These are phyloP conservation scores for Drosophila tanythrix DNA, from an alignment of 2,888 invertebrate genomes.

Conservation along the genomic window DNA sequence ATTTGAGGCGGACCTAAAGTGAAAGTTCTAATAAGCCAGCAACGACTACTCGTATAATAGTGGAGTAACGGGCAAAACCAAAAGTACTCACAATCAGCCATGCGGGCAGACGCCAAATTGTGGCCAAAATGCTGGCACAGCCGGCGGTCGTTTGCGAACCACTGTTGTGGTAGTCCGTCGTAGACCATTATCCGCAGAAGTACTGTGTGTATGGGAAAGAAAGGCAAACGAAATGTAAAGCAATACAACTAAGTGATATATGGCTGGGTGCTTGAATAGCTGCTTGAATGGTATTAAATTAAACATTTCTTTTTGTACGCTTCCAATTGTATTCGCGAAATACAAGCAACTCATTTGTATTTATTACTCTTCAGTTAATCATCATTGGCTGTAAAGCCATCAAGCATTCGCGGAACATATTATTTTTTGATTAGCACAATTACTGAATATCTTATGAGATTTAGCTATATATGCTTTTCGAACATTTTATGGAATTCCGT, in stretches of 20 bases:
- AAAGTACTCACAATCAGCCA: constrained; percentile 43
- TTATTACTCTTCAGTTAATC: constrained; percentile 10
- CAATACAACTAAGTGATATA: constrained; percentile 26
- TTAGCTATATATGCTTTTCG: constrained; percentile 11
- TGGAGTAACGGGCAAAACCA: constrained; percentile 15
- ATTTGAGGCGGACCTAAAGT: constrained; percentile 73
- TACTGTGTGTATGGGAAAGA: constrained; percentile 35
- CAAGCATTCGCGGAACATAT: constrained; percentile 8
- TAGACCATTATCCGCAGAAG: not conserved
- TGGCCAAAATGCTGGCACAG: constrained; percentile 29
- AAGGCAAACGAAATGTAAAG: constrained; percentile 35
- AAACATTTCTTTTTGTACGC: constrained; percentile 43
- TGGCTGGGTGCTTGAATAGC: constrained; percentile 19
- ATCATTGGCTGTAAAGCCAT: constrained; percentile 20
- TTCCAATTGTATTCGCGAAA: constrained; percentile 30
- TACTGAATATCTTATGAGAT: constrained; percentile 15
- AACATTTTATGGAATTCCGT: constrained; percentile 15
- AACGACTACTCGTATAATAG: constrained; percentile 21
- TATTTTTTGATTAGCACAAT: constrained; percentile 14
- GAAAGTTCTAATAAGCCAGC: constrained; percentile 72
- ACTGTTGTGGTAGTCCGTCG: constrained; percentile 69
- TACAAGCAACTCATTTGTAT: constrained; percentile 59
- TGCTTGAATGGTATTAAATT: constrained; percentile 46
- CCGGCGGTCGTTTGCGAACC: constrained; percentile 11
- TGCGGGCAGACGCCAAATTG: constrained; percentile 48